Evolutionary conservation across 2,113 vertebrate species (phyloP), one percentile per base, ranked within the genome.

Genomic region (Callaeas wilsoni): DNA sequence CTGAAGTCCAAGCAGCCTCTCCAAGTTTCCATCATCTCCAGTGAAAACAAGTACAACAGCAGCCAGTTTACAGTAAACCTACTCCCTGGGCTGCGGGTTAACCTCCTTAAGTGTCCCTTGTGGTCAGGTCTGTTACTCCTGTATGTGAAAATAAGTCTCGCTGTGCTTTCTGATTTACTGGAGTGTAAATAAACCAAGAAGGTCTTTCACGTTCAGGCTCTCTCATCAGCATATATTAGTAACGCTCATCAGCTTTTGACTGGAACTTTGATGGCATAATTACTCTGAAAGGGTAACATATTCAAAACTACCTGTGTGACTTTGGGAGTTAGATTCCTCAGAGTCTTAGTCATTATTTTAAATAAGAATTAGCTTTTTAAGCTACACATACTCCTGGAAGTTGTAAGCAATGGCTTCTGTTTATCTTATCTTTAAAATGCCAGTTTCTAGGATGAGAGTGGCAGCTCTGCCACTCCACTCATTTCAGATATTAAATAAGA

Each of bases 181-280:
- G 44, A 71, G 79, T 86, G 73, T 90, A 93, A 96, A 90, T 93
- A 84, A 95, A 92, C 32, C 44, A 74, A 90, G 63, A 76, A 87
- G 59, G 71, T 67, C 47, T 94, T 91, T 94, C 26, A 37, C 9
- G 9, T 94, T 81, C 52, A 77, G 41, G 83, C 56, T 93, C 68
- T 53, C 78, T 94, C 76, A 93, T 89, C 3, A 2, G 83, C 91
- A 91, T 95, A 60, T 81, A 97, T 96, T 96, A 94, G 95, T 97
- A 96, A 95, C 4, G 15, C 91, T 96, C 56, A 92, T 94, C 91
- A 95, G 89, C 60, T 96, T 94, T 75, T 91, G 47, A 93, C 89
- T 96, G 84, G 60, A 87, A 81, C 87, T 77, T 80, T 91, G 94
- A 97, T 96, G 73, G 94, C 71, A 86, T 96, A 95, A 96, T 97